These are phyloP conservation scores for Phoxinus dragarum DNA, from an alignment of 2,797 vertebrate species.

Conservation along the genomic window DNA sequence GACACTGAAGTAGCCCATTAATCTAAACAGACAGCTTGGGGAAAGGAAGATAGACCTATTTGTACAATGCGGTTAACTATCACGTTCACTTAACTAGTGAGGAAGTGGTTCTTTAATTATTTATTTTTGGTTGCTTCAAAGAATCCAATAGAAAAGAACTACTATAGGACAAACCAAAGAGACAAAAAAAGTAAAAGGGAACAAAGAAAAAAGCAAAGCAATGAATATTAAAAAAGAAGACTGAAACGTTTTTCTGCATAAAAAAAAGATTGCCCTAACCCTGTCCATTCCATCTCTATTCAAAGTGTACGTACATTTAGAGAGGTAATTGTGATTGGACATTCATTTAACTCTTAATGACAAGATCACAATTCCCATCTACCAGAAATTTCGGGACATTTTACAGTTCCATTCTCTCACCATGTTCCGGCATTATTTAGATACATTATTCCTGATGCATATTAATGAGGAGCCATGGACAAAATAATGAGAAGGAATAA, in stretches of 20 bases:
- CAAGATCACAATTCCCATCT: constrained; percentile 62
- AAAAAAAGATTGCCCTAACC: constrained; percentile 43
- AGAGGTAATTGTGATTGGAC: constrained; percentile 53
- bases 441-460: constrained; percentile 62
- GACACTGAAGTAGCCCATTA: constrained; percentile 30
- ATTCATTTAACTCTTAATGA: constrained; percentile 60
- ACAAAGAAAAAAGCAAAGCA: constrained; percentile 24
- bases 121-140: constrained; percentile 43
- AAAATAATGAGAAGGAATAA: constrained; percentile 51
- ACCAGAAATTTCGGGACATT: constrained; percentile 60
- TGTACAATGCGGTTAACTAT: constrained; percentile 35
- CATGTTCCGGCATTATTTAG: constrained; percentile 63
- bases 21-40: constrained; percentile 43
- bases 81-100: constrained; percentile 29
- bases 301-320: constrained; percentile 44
- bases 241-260: constrained; percentile 40
- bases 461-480: constrained; percentile 57
- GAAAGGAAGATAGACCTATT: constrained; percentile 35
- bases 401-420: constrained; percentile 50
- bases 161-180: neutral
- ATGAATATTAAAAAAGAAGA: constrained; percentile 4
- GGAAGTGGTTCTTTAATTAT: constrained; percentile 56
- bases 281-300: constrained; percentile 46
- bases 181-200: constrained; percentile 12
- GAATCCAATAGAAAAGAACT: constrained; percentile 8